Conservation (phyloP, 1,140 invertebrate genomes). For the Cyphomyrmex costatus region DNA sequence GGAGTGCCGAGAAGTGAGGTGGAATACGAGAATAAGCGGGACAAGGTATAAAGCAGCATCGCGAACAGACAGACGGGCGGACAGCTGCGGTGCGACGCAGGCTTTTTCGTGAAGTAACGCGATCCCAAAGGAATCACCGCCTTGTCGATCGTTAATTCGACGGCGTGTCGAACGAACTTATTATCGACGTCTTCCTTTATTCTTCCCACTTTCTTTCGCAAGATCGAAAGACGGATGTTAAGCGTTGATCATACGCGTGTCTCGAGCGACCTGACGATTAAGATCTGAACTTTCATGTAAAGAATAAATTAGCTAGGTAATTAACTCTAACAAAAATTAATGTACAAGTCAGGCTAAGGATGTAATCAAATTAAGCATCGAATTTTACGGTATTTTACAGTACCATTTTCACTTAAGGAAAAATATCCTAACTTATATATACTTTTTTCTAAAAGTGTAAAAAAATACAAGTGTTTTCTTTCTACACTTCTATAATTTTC, state of each 20-base stretch:
- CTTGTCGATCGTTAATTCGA: constrained; percentile 65
- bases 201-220: constrained; percentile 26
- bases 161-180: constrained; percentile 68
- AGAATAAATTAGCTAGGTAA: not conserved
- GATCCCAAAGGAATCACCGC: constrained; percentile 47
- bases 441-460: not conserved
- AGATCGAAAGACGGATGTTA: constrained; percentile 6
- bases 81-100: constrained; percentile 53
- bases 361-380: not conserved
- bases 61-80: constrained; percentile 58
- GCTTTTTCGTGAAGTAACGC: constrained; percentile 55
- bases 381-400: not conserved
- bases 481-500: not conserved
- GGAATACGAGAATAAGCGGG: constrained; percentile 49
- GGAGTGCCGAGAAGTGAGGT: constrained; percentile 44
- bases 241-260: constrained; percentile 5
- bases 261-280: not conserved
- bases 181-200: constrained; percentile 60
- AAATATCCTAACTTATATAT: not conserved
- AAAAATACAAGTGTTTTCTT: not conserved
- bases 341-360: no score
- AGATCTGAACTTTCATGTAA: constrained; percentile 1
- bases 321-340: not conserved
- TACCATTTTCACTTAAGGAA: not conserved
- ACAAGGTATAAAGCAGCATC: constrained; percentile 39